A percentile compares a stretch with the other conserved stretches of the same genome.
Conservation (phyloP, 2,888 invertebrate species). For the Apomyelois bistriatella region DNA sequence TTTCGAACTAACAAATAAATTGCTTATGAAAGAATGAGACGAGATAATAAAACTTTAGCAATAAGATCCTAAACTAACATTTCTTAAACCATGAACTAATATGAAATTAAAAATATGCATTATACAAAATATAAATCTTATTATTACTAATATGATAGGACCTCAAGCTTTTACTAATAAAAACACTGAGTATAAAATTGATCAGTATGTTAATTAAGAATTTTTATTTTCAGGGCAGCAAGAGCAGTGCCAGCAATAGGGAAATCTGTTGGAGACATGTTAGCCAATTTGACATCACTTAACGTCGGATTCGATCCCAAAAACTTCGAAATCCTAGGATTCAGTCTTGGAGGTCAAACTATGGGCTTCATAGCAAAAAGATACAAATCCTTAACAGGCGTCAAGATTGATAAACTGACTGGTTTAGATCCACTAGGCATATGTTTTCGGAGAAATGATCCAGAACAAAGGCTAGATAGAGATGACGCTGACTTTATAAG, state of each 20-base stretch:
- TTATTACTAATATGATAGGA: too few relatives aligned
- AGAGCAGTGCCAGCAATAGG: conserved; percentile 46
- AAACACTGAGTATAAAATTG: neutral
- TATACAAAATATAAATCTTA: too few relatives aligned
- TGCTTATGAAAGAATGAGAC: too few relatives aligned
- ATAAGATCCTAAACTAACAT: neutral
- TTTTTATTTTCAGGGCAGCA: conserved; percentile 43
- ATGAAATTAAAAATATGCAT: too few relatives aligned
- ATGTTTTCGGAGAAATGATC: conserved; percentile 55
- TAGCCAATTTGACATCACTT: conserved; percentile 36
- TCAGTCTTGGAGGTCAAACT: conserved; percentile 59
- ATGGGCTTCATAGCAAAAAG: conserved; percentile 56
- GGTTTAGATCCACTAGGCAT: conserved; percentile 59
- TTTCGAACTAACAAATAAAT: neutral
- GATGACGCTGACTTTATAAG: conserved; percentile 60
- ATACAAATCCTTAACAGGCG: conserved; percentile 42
- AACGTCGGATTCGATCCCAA: conserved; percentile 51
- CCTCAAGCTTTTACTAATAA: neutral
- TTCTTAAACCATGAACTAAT: neutral
- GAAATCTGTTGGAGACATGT: conserved; percentile 50
- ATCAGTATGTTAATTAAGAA: neutral
- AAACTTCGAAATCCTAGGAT: conserved; percentile 46
- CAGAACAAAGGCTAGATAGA: conserved; percentile 49
- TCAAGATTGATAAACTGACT: conserved; percentile 44
- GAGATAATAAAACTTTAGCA: neutral